A percentile compares a stretch with the other conserved stretches of the same genome.
phyloP scores from a whole-genome alignment of 92 coral and sea anemone species.

The Phenganax marumi region DNA sequence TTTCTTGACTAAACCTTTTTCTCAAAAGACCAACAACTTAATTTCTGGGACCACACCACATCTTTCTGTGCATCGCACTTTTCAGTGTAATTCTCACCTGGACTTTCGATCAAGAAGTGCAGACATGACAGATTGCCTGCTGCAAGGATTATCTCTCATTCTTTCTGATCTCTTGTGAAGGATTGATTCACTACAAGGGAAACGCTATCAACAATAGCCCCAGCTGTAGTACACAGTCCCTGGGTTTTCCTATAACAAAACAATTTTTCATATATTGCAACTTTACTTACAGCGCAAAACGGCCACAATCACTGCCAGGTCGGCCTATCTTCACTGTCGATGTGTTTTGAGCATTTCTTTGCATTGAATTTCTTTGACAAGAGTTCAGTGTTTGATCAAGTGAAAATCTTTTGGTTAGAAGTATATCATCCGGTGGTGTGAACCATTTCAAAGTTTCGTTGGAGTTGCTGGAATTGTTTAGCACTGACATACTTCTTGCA shows the following conservation, averaged over 20 bases:
- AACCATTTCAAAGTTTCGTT: background rate
- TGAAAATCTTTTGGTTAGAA: background rate
- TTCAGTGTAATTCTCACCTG: constrained; percentile 32
- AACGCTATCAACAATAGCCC: background rate
- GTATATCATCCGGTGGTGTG: background rate
- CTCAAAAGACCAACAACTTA: no score
- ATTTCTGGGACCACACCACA: no score
- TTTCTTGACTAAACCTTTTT: no score
- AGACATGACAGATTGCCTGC: constrained; percentile 64
- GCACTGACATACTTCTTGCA: background rate
- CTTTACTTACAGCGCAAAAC: constrained; percentile 12
- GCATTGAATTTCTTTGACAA: no score
- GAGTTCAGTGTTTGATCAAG: background rate
- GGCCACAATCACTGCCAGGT: constrained; percentile 19
- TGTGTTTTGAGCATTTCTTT: background rate
- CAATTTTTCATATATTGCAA: background rate
- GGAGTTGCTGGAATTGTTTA: background rate
- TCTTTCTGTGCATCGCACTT: no score
- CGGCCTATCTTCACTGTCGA: constrained; percentile 29
- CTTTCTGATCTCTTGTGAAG: constrained; percentile 35
- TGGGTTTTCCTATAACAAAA: background rate
- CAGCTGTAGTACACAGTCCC: background rate
- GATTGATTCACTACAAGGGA: constrained; percentile 34
- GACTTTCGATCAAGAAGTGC: constrained; percentile 64
- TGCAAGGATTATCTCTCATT: constrained; percentile 54